Conservation (phyloP, 2,888 invertebrate genomes). For the Platycheirus rosarum region DNA sequence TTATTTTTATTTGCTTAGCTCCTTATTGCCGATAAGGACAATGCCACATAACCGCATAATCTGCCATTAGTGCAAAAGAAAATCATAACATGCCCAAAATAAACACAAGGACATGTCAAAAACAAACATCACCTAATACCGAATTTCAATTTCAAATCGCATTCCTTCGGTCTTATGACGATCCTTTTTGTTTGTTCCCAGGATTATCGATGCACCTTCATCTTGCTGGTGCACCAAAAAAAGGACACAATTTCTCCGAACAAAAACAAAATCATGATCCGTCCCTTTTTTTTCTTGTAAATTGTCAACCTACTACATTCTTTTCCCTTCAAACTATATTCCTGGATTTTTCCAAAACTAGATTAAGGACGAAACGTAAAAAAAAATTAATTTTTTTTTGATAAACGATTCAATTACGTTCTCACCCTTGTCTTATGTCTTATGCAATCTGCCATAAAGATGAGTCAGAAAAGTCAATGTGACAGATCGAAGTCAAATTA, state of each 20-base stretch:
- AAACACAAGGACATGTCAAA: slow-evolving; percentile 54
- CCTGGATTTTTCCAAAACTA: slow-evolving; percentile 6
- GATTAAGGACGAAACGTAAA: slow-evolving; percentile 41
- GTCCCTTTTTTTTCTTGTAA: slow-evolving; percentile 15
- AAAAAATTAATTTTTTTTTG: slow-evolving; percentile 53
- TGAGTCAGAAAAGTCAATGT: slow-evolving; percentile 48
- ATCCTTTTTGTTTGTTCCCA: slow-evolving; percentile 34
- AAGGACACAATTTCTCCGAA: slow-evolving; percentile 55
- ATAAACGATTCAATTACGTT: slow-evolving; percentile 73
- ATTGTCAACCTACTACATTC: slow-evolving; percentile 46
- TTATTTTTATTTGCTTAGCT: slow-evolving; percentile 29
- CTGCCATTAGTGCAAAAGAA: slow-evolving; percentile 37
- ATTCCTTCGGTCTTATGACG: slow-evolving; percentile 14
- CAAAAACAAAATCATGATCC: slow-evolving; percentile 6
- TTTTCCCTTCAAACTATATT: not conserved
- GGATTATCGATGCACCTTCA: slow-evolving; percentile 42
- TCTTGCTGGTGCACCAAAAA: not conserved
- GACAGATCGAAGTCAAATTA: slow-evolving; percentile 58
- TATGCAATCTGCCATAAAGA: slow-evolving; percentile 19
- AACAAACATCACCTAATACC: slow-evolving; percentile 32
- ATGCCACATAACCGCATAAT: slow-evolving; percentile 47
- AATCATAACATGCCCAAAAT: slow-evolving; percentile 45
- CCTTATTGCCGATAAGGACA: slow-evolving; percentile 18
- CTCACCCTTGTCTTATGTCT: slow-evolving; percentile 69
- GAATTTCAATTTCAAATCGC: slow-evolving; percentile 19